Base-by-base conservation (phyloP, 1,140 invertebrate genomes). In the Agrypnia vestita region DNA sequence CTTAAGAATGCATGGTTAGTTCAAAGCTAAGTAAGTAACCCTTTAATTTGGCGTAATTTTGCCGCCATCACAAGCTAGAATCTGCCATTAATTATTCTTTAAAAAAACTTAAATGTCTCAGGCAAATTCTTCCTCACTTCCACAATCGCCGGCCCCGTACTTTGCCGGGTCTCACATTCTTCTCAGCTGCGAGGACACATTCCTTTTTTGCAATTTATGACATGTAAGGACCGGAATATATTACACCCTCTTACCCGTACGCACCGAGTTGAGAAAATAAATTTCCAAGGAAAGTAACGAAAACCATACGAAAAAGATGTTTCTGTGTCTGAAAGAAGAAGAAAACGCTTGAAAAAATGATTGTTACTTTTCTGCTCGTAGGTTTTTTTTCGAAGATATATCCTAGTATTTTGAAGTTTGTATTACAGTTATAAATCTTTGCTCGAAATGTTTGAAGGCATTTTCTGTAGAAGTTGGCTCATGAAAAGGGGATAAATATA, bases 151-250 rank as follows among this genome's bases (percentile, higher is more conserved):
- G 67, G 46, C 43, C 49, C 46, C 46, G 21, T 71, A 43, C 67
- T 25, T 12, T 10, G 13, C 35, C 47, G 44, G 46, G 35, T 44
- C 49, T 75, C 62, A n/a, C 75, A 77, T 79, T 59, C 51, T 69
- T 78, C 75, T 49, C 44, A 8, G 43, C 59, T 17, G 13, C 51
- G 76, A 25, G 46, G 82, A 79, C 79, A 79, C 76, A 80, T 83
- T 83, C 82, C 81, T 72, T 83, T 83, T 80, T 64, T 76, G 62
- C 82, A 78, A 83, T 83, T 83, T 83, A 83, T 83, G 82, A 83
- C 72, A 74, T 81, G 76, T 80, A 79, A 83, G 79, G 78, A 78
- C 79, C 73, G 73, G 82, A 80, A 83, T 83, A 83, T 83, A 83
- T 83, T 79, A 83, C 75, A 79, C 62, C 15, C 61, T 67, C 76